phyloP scores from a whole-genome alignment of 2,888 invertebrate genomes.

The Chalcis sispes region DNA sequence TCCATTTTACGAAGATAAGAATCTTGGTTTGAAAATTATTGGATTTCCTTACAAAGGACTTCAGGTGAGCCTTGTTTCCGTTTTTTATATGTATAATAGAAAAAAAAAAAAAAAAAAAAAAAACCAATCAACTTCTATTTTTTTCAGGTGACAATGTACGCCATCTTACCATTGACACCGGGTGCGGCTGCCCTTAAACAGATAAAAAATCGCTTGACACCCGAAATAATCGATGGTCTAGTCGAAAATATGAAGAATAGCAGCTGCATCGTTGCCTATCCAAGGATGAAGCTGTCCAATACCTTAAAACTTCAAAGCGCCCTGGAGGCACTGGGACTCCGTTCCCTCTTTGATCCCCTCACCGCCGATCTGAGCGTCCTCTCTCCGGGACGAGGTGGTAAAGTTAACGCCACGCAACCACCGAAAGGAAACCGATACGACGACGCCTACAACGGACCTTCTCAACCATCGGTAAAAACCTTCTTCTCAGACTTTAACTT shows the following conservation, averaged over 20 bases:
- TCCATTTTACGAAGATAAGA: constrained; percentile 78
- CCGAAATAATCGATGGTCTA: constrained; percentile 77
- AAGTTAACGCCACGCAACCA: neutral
- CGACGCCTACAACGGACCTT: constrained; percentile 1
- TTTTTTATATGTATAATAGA: neutral
- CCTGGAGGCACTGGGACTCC: constrained; percentile 80
- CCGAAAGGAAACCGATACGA: neutral
- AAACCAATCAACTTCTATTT: neutral
- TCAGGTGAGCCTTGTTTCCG: constrained; percentile 71
- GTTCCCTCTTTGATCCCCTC: constrained; percentile 80
- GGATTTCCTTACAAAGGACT: constrained; percentile 85
- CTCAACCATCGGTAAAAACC: neutral
- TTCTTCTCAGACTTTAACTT: neutral
- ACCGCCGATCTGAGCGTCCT: constrained; percentile 84
- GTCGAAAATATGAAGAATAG: constrained; percentile 76
- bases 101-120: too few relatives aligned
- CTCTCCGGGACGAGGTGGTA: constrained; percentile 66
- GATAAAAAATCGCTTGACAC: constrained; percentile 77
- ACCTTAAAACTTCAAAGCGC: constrained; percentile 78
- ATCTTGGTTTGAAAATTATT: constrained; percentile 80
- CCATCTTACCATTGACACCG: constrained; percentile 80
- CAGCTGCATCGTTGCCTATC: constrained; percentile 80
- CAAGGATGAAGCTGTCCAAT: constrained; percentile 84
- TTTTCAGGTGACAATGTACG: constrained; percentile 79
- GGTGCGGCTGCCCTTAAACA: constrained; percentile 76